phyloP scores from a whole-genome alignment of 2,113 vertebrate species.

The Rostratula benghalensis region DNA sequence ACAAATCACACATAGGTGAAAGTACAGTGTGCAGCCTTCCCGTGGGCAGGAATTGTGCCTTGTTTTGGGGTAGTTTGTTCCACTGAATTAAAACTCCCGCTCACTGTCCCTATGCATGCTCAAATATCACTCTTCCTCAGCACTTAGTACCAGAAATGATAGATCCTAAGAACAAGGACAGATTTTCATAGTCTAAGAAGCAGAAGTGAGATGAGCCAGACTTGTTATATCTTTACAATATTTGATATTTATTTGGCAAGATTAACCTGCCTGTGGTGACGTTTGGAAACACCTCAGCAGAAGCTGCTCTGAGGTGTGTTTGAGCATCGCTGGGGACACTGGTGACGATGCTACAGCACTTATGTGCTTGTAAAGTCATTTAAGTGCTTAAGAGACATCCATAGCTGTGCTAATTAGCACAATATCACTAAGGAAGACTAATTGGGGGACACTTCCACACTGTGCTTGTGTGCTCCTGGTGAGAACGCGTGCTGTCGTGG shows the following conservation, averaged over 20 bases:
- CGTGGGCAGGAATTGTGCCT: neutral
- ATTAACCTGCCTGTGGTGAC: neutral
- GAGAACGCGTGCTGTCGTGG: neutral
- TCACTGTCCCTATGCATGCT: neutral
- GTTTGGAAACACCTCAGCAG: neutral
- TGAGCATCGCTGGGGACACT: neutral
- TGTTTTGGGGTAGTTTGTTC: neutral
- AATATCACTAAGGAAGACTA: neutral
- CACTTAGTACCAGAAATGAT: neutral
- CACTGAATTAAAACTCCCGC: neutral
- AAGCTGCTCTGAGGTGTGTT: neutral
- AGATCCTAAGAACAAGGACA: neutral
- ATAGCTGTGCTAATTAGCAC: neutral
- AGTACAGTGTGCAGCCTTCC: neutral
- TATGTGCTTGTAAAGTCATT: fast-evolving
- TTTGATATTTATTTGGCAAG: neutral
- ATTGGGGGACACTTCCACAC: neutral
- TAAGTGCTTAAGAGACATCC: neutral
- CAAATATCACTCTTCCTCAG: neutral
- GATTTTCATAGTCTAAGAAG: neutral
- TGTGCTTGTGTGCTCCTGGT: neutral
- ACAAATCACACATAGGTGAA: neutral
- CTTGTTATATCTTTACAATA: neutral
- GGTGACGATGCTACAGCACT: neutral
- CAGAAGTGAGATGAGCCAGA: neutral